Percentiles rank a stretch among this genome's conserved stretches.
These are phyloP conservation scores for Pristionchus japonicus DNA, from an alignment of 2,888 invertebrate genomes.

Conservation along the genomic window DNA sequence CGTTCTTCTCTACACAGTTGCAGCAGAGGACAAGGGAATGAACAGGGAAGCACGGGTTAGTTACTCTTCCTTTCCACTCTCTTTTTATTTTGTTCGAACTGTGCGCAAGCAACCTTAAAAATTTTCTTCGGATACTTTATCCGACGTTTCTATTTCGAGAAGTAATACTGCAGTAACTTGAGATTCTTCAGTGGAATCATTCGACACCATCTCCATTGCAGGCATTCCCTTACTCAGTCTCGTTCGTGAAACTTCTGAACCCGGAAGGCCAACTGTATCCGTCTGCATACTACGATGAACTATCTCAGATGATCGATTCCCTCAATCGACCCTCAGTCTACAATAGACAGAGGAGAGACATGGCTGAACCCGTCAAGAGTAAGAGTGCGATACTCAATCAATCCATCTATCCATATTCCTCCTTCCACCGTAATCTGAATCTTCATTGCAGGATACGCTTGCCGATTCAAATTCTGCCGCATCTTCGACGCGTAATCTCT, in stretches of 20 bases:
- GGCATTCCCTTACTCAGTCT: conserved; percentile 67
- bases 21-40: neutral
- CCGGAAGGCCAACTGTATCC: conserved; percentile 55
- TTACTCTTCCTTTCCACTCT: neutral
- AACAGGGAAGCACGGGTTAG: conserved; percentile 31
- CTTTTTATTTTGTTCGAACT: too few species aligned
- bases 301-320: conserved; percentile 51
- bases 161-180: too few species aligned
- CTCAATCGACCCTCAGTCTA: conserved; percentile 39
- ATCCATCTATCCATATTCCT: neutral
- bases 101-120: too few species aligned
- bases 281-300: conserved; percentile 60
- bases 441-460: conserved; percentile 67
- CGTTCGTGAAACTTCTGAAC: conserved; percentile 63
- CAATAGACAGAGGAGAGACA: conserved; percentile 35
- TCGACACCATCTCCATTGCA: conserved; percentile 54
- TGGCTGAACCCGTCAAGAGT: conserved; percentile 41
- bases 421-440: conserved; percentile 6
- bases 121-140: too few species aligned
- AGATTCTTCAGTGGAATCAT: too few species aligned
- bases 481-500: conserved; percentile 64
- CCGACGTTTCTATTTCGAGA: too few species aligned
- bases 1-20: conserved; percentile 1
- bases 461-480: conserved; percentile 72
- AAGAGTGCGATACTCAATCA: conserved; percentile 22